These are phyloP conservation scores for Azemiops feae DNA, from an alignment of 2,113 vertebrate genomes.

Conservation along the genomic window DNA sequence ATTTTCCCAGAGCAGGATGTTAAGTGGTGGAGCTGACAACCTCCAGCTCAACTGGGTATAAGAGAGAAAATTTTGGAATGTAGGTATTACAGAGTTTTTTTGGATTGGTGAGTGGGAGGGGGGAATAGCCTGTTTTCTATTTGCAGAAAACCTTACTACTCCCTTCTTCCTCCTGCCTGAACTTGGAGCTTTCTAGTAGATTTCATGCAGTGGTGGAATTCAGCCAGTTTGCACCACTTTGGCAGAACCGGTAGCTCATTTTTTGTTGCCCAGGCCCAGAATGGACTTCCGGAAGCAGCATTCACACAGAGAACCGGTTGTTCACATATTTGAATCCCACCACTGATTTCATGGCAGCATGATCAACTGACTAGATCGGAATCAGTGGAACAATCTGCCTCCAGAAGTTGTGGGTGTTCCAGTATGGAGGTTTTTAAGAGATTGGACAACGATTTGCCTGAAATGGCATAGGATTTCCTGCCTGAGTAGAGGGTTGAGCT, in stretches of 20 bases:
- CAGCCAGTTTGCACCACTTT: too few species aligned
- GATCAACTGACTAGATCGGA: background rate
- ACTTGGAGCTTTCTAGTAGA: background rate
- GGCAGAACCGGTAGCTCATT: too few species aligned
- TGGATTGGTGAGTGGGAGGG: background rate
- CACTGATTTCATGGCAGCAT: background rate
- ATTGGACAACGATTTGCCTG: background rate
- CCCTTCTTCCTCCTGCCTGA: background rate
- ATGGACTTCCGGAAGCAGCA: too few species aligned
- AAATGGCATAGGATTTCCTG: background rate
- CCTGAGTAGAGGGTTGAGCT: background rate
- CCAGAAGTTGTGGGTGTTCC: background rate
- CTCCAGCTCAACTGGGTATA: background rate
- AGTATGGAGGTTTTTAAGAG: background rate
- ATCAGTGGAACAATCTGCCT: background rate
- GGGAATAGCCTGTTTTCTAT: background rate
- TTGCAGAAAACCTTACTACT: background rate
- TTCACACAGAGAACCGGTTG: too few species aligned
- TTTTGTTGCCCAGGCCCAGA: too few species aligned
- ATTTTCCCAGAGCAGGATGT: background rate
- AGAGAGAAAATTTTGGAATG: background rate
- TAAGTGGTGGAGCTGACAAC: background rate
- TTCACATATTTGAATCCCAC: too few species aligned
- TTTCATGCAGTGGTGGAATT: background rate
- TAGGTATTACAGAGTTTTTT: background rate